Evolutionary conservation across 1,140 invertebrate genomes (phyloP).

Genomic region (Macrocentrus cingulum): DNA sequence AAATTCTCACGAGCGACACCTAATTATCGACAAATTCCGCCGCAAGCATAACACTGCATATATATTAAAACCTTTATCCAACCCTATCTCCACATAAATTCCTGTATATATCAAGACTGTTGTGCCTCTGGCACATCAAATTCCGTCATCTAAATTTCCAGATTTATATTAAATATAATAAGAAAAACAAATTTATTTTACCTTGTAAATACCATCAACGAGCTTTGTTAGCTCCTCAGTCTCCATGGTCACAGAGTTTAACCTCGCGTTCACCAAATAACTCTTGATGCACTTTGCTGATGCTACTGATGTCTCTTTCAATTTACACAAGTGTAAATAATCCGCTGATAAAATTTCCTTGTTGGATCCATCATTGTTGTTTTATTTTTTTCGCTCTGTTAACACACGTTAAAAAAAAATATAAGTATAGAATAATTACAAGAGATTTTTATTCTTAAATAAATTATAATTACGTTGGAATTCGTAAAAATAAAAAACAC

Average conservation of each 20-base stretch:
- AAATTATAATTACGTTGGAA: constrained; percentile 35
- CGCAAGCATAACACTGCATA: constrained; percentile 25
- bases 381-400: too few species aligned
- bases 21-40: constrained; percentile 45
- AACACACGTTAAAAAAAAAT: too few species aligned
- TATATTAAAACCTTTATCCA: constrained; percentile 9
- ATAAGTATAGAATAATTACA: too few species aligned
- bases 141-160: not conserved
- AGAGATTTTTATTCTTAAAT: too few species aligned
- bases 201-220: constrained; percentile 87
- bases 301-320: not conserved
- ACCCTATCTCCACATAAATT: not conserved
- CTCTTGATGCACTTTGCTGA: constrained; percentile 9
- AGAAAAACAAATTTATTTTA: constrained; percentile 44
- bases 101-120: not conserved
- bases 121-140: not conserved
- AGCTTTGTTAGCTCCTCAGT: constrained; percentile 86
- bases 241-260: constrained; percentile 70
- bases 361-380: too few species aligned
- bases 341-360: too few species aligned
- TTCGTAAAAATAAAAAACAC: constrained; percentile 26
- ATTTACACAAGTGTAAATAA: too few species aligned
- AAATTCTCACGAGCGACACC: constrained; percentile 42
- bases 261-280: constrained; percentile 9
- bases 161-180: not conserved